These are phyloP conservation scores for Coptotermes formosanus DNA, from an alignment of 1,140 invertebrate species.

Conservation along the genomic window DNA sequence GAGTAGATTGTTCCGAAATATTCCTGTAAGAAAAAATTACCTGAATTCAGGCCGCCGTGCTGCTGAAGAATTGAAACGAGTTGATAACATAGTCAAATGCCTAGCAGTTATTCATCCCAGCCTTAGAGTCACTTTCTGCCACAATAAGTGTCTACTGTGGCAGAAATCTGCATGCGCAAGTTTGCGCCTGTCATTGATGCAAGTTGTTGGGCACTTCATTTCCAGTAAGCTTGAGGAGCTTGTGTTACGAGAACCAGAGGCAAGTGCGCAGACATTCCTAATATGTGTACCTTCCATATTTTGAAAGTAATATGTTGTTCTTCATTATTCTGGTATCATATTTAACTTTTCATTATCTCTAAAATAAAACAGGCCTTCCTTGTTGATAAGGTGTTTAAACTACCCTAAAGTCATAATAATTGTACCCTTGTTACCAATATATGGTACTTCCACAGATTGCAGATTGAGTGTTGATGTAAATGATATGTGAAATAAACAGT, in stretches of 20 bases:
- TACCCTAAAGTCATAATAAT: no score
- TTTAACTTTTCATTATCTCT: no score
- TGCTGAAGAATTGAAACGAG: conserved; percentile 58
- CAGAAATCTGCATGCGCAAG: conserved; percentile 52
- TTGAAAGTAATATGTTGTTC: no score
- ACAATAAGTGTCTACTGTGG: conserved; percentile 57
- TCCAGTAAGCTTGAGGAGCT: conserved; percentile 37
- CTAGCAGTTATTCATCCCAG: conserved; percentile 56
- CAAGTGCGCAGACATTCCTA: background rate
- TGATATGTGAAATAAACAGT: no score
- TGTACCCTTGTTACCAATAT: no score
- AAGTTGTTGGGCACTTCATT: conserved; percentile 51
- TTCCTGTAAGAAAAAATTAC: conserved; percentile 62
- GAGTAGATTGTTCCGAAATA: conserved; percentile 57
- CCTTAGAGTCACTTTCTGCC: conserved; percentile 52
- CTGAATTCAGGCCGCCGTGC: conserved; percentile 52
- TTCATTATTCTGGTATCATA: no score
- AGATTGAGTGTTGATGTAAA: no score
- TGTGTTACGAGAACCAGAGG: background rate
- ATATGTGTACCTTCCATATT: no score
- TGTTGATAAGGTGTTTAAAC: no score
- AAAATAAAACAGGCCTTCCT: no score
- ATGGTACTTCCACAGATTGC: no score
- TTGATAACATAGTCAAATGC: conserved; percentile 57
- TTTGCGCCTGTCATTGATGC: conserved; percentile 48